These are phyloP conservation scores for Numida meleagris DNA, from an alignment of 2,113 vertebrate genomes.

Conservation along the genomic window DNA sequence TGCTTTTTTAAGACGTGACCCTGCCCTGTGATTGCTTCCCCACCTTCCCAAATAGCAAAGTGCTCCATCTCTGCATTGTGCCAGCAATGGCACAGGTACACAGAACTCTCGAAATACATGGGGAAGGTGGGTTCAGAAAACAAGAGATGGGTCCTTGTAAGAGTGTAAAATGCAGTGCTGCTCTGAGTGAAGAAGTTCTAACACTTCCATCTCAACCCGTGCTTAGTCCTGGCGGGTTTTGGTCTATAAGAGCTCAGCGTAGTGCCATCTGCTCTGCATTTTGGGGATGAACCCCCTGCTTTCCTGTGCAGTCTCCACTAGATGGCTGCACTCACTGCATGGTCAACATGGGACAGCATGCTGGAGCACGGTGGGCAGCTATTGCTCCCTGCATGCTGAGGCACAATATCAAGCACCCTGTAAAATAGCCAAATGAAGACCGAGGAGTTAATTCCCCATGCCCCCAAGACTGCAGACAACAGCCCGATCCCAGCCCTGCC, in stretches of 20 bases:
- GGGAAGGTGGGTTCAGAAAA: background rate
- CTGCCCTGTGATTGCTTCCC: background rate
- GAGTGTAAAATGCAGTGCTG: background rate
- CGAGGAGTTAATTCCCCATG: background rate
- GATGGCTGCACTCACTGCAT: background rate
- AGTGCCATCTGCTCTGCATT: background rate
- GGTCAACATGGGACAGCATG: background rate
- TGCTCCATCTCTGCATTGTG: rapidly evolving
- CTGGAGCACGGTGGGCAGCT: background rate
- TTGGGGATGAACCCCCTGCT: background rate
- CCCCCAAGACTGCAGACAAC: background rate
- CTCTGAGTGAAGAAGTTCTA: background rate
- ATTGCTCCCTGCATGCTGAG: background rate
- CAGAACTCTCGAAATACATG: background rate
- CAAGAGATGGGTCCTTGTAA: rapidly evolving
- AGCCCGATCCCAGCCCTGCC: background rate
- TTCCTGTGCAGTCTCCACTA: background rate
- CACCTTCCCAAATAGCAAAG: background rate
- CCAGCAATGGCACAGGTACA: background rate
- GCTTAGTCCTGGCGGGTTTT: background rate
- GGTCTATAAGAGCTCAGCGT: background rate
- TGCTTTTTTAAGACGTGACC: background rate
- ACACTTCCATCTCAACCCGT: background rate
- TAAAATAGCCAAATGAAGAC: background rate
- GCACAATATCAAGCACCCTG: rapidly evolving